These are phyloP conservation scores for Schizotus pectinicornis DNA, from an alignment of 2,888 invertebrate species.

Conservation along the genomic window DNA sequence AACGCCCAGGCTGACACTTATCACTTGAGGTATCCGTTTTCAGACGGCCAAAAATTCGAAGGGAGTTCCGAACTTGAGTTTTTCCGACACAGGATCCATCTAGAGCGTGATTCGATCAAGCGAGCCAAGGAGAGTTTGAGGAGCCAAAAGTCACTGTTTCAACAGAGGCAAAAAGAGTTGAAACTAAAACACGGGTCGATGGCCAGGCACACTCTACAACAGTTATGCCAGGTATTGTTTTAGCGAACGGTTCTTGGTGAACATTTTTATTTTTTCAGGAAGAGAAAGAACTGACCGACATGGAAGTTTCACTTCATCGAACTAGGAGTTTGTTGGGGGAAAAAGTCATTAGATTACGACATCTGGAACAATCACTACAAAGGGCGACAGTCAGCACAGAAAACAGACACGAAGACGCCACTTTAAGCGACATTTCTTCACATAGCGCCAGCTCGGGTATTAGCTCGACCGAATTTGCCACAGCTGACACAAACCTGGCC, in stretches of 20 bases:
- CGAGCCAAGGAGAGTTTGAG: constrained; percentile 78
- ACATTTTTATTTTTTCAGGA: constrained; percentile 62
- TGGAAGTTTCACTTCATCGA: constrained; percentile 83
- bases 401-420: constrained; percentile 63
- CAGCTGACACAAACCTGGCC: constrained; percentile 58
- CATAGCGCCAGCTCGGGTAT: constrained; percentile 68
- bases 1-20: constrained; percentile 70
- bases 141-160: constrained; percentile 71
- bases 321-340: constrained; percentile 81
- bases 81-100: constrained; percentile 80
- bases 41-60: constrained; percentile 63
- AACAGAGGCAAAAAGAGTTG: constrained; percentile 67
- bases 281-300: constrained; percentile 81
- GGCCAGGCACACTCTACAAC: constrained; percentile 62
- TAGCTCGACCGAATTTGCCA: constrained; percentile 71
- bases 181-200: constrained; percentile 58
- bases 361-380: constrained; percentile 78
- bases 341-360: constrained; percentile 80
- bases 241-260: neutral
- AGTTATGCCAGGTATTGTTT: constrained; percentile 61
- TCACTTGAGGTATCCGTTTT: constrained; percentile 81
- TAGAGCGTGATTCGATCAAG: constrained; percentile 83
- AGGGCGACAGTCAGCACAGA: constrained; percentile 62
- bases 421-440: constrained; percentile 70
- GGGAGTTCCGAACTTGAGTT: constrained; percentile 77